A percentile compares a stretch with the other conserved stretches of the same genome.
phyloP scores from a whole-genome alignment of 2,113 vertebrate genomes.

The Lasiurus borealis region DNA sequence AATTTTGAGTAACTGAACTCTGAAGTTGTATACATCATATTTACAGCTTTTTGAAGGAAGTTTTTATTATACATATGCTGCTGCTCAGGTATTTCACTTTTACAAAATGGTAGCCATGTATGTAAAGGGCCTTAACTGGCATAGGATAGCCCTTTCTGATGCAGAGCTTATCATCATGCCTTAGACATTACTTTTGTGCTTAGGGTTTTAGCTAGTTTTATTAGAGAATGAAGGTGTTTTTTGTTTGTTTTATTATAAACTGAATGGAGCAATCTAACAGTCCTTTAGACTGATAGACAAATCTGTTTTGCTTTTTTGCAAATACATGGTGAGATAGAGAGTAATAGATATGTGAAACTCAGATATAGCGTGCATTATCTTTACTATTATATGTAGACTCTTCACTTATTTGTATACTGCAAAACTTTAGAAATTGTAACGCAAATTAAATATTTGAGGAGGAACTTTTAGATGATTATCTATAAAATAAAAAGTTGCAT shows the following conservation, averaged over 20 bases:
- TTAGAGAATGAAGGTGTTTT: neutral
- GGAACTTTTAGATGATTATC: neutral
- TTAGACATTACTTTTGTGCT: neutral
- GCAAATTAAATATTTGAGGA: conserved; percentile 8
- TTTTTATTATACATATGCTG: neutral
- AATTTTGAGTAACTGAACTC: conserved; percentile 18
- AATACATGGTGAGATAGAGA: neutral
- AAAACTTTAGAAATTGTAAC: neutral
- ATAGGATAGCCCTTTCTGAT: neutral
- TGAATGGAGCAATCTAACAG: neutral
- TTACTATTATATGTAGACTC: neutral
- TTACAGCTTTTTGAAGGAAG: neutral
- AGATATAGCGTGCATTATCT: neutral
- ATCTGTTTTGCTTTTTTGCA: neutral
- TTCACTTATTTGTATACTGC: neutral
- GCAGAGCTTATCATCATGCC: neutral
- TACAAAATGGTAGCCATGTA: neutral
- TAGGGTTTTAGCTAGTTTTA: neutral
- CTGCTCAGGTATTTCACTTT: neutral
- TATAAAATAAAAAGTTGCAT: neutral
- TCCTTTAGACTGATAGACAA: neutral
- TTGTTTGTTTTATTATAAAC: neutral
- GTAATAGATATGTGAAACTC: neutral
- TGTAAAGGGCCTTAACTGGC: neutral
- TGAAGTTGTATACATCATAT: conserved; percentile 28